A percentile compares a stretch with the other conserved stretches of the same genome.
Evolutionary conservation across 2,888 invertebrate species (phyloP).

Genomic region (Yponomeuta cagnagella): DNA sequence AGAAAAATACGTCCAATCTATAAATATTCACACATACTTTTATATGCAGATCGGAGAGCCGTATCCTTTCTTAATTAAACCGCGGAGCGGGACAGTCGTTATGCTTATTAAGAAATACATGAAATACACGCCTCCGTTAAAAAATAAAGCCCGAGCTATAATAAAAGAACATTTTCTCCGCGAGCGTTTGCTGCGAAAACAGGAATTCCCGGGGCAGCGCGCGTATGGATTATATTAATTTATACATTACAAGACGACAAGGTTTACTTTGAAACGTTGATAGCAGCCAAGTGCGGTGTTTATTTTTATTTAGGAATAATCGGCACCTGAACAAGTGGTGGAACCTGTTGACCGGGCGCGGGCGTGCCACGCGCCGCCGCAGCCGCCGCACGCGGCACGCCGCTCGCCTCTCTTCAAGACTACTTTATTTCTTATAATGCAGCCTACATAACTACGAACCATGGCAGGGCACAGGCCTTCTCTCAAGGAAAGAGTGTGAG

Average conservation of each 20-base stretch:
- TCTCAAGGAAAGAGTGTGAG: no score
- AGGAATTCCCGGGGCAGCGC: not conserved
- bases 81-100: slow-evolving; percentile 39
- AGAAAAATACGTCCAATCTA: slow-evolving; percentile 36
- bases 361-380: slow-evolving; percentile 36
- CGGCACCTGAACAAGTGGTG: slow-evolving; percentile 27
- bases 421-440: not conserved
- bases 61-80: slow-evolving; percentile 54
- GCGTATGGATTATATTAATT: slow-evolving; percentile 17
- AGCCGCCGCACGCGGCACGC: not conserved
- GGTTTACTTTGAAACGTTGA: slow-evolving; percentile 30
- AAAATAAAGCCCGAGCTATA: not conserved
- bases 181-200: not conserved
- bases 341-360: slow-evolving; percentile 25
- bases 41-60: slow-evolving; percentile 33
- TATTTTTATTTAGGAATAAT: slow-evolving; percentile 46
- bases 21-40: slow-evolving; percentile 48
- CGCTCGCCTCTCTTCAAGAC: not conserved
- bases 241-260: slow-evolving; percentile 22
- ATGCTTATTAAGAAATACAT: slow-evolving; percentile 65
- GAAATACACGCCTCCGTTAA: slow-evolving; percentile 36
- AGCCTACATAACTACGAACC: no score
- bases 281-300: slow-evolving; percentile 34
- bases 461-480: no score
- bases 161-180: not conserved